phyloP scores from a whole-genome alignment of 2,888 invertebrate genomes.

The Biston betularia region DNA sequence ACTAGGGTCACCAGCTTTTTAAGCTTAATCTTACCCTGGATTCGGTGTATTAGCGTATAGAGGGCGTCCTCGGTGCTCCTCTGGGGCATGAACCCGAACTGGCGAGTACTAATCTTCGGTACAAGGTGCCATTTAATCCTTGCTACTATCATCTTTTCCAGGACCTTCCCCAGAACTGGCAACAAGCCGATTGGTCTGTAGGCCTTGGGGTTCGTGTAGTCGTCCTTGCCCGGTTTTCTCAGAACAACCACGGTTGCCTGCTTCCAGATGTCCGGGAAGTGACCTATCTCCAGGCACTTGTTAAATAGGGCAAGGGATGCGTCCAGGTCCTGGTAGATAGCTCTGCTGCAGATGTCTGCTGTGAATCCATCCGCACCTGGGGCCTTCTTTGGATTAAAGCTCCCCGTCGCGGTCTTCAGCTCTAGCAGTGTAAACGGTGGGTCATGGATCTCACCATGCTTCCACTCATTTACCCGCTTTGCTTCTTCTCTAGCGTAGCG shows the following conservation, averaged over 20 bases:
- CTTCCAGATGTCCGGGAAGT: constrained; percentile 1
- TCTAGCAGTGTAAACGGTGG: constrained; percentile 24
- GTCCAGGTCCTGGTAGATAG: too few relatives aligned
- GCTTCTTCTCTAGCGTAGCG: neutral
- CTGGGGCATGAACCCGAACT: constrained; percentile 26
- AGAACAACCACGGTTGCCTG: neutral
- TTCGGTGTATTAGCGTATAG: too few relatives aligned
- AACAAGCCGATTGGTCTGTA: too few relatives aligned
- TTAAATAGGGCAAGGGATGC: too few relatives aligned
- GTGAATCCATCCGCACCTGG: constrained; percentile 29
- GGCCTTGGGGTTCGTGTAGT: too few relatives aligned
- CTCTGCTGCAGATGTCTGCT: constrained; percentile 29
- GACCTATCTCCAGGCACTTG: too few relatives aligned
- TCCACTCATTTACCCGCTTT: neutral
- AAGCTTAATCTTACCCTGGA: too few relatives aligned
- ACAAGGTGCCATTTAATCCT: too few relatives aligned
- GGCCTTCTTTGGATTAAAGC: constrained; percentile 33
- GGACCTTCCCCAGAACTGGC: too few relatives aligned
- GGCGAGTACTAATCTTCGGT: constrained; percentile 4
- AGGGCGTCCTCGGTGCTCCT: constrained; percentile 6
- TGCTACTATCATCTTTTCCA: too few relatives aligned
- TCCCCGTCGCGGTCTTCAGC: constrained; percentile 1
- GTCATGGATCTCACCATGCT: neutral
- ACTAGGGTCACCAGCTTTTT: too few relatives aligned
- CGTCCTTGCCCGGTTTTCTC: neutral